Percentiles rank a stretch among this genome's conserved stretches.
Evolutionary conservation across 2,113 vertebrate species (phyloP).

Genomic region (Rhinopithecus roxellana): DNA sequence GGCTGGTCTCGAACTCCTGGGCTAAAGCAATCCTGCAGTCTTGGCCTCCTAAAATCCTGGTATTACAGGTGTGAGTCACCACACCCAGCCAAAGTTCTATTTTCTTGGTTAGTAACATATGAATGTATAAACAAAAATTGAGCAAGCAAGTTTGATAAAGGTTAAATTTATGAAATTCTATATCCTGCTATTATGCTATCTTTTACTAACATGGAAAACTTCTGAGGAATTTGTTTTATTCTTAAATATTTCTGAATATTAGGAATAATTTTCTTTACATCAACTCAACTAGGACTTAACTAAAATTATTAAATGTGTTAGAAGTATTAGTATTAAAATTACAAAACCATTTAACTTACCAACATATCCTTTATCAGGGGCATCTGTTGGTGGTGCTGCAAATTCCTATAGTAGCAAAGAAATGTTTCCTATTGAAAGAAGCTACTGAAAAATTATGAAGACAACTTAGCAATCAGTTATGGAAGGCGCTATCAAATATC

Average conservation of each 20-base stretch:
- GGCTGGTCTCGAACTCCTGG: too few species aligned
- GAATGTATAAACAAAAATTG: background rate
- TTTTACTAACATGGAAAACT: background rate
- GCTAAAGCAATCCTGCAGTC: too few species aligned
- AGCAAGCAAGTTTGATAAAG: background rate
- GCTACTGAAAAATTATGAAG: background rate
- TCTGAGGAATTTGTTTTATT: background rate
- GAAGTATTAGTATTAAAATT: conserved; percentile 20
- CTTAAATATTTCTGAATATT: background rate
- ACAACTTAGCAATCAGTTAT: background rate
- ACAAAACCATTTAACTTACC: conserved; percentile 84
- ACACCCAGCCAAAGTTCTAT: background rate
- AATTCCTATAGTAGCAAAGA: conserved; percentile 88
- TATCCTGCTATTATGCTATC: background rate
- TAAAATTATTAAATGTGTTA: background rate
- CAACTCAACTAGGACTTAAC: background rate
- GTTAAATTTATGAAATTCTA: background rate
- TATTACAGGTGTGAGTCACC: background rate
- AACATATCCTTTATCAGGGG: conserved; percentile 93
- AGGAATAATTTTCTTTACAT: background rate
- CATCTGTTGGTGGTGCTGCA: conserved; percentile 88
- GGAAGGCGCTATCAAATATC: background rate
- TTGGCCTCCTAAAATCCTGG: too few species aligned
- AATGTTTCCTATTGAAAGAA: conserved; percentile 12
- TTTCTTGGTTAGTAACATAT: background rate